phyloP scores from a whole-genome alignment of 2,888 invertebrate genomes.

The Andrena bicolor region DNA sequence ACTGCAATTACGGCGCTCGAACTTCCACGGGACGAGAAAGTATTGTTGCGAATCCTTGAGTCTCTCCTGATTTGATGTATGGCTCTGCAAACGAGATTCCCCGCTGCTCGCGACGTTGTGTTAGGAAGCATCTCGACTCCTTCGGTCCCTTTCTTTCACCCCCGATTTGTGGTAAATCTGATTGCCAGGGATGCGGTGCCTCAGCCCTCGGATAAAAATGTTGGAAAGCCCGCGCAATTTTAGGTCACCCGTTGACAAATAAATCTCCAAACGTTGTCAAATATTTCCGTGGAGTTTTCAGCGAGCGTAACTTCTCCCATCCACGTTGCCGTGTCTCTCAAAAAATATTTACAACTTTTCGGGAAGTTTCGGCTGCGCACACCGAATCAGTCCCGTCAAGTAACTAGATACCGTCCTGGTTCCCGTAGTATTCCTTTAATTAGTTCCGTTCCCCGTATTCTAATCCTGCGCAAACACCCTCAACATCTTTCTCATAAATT shows the following conservation, averaged over 20 bases:
- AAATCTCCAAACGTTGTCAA: constrained; percentile 31
- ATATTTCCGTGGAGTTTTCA: constrained; percentile 27
- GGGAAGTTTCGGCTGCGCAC: background rate
- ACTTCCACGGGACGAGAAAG: background rate
- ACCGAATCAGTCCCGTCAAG: background rate
- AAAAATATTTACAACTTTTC: constrained; percentile 12
- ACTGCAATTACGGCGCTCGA: constrained; percentile 7
- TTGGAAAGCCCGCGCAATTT: background rate
- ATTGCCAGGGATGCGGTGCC: background rate
- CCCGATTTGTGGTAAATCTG: constrained; percentile 2
- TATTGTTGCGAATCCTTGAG: constrained; percentile 1
- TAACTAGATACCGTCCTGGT: too few species aligned
- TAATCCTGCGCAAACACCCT: background rate
- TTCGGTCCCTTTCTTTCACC: background rate
- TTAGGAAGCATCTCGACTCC: background rate
- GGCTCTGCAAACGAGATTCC: background rate
- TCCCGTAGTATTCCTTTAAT: too few species aligned
- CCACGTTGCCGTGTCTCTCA: background rate
- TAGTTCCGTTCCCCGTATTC: too few species aligned
- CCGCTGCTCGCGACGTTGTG: background rate
- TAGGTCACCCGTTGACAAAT: constrained; percentile 21
- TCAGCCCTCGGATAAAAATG: background rate
- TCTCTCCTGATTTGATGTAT: background rate
- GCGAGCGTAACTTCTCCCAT: background rate
- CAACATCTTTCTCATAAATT: background rate